A percentile compares a stretch with the other conserved stretches of the same genome.
Conservation (phyloP, 2,888 invertebrate species). For the Ryuthela nishihirai region DNA sequence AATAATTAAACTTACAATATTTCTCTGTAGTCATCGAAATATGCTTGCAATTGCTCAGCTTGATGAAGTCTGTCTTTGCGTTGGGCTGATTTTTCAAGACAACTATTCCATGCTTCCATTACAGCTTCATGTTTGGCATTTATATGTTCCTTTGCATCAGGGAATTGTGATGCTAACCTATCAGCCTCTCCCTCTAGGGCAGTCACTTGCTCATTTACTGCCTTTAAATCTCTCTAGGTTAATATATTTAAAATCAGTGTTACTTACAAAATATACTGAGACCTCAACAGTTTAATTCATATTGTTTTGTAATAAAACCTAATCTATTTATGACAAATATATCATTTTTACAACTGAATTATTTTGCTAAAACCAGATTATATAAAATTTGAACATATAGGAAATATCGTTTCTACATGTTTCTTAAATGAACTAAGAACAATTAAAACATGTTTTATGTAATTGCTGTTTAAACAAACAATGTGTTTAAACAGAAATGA, state of each 20-base stretch:
- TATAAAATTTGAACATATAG: too few species aligned
- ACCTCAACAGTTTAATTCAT: too few species aligned
- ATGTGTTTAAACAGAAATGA: too few species aligned
- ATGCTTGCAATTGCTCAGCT: slow-evolving; percentile 87
- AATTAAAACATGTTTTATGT: too few species aligned
- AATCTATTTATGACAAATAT: too few species aligned
- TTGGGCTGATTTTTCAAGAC: slow-evolving; percentile 69
- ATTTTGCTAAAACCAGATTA: too few species aligned
- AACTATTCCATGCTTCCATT: slow-evolving; percentile 73
- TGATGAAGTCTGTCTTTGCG: slow-evolving; percentile 77
- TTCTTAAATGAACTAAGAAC: too few species aligned
- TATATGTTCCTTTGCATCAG: slow-evolving; percentile 92
- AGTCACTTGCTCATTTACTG: slow-evolving; percentile 75
- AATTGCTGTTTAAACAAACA: too few species aligned
- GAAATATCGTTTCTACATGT: too few species aligned
- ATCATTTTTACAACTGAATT: too few species aligned
- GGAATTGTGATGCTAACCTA: slow-evolving; percentile 77
- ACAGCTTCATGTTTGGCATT: slow-evolving; percentile 72
- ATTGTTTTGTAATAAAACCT: too few species aligned
- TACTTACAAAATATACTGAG: not conserved
- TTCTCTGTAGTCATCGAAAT: slow-evolving; percentile 89
- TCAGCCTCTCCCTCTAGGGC: slow-evolving; percentile 60
- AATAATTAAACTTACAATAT: slow-evolving; percentile 65
- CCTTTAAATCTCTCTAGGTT: slow-evolving; percentile 71
- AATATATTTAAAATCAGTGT: not conserved